These are phyloP conservation scores for Cheilinus undulatus DNA, from an alignment of 2,113 vertebrate genomes.

Conservation along the genomic window DNA sequence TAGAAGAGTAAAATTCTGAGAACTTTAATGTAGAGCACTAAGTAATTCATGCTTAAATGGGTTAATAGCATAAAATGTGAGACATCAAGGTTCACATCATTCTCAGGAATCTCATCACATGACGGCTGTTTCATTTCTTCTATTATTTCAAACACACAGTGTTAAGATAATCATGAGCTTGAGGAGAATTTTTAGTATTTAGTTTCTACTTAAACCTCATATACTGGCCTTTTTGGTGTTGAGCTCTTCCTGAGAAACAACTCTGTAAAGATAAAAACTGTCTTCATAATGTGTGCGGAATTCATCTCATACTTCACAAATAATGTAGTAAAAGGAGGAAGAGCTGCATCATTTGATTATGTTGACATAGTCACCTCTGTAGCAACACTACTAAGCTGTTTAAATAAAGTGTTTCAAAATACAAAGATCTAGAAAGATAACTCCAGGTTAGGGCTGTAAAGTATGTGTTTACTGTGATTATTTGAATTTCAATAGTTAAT, in stretches of 20 bases:
- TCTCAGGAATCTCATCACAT: slow-evolving; percentile 1
- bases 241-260: background rate
- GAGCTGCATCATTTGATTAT: too few relatives aligned
- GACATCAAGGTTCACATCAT: background rate
- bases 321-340: too few relatives aligned
- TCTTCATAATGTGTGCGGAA: background rate
- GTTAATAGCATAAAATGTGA: background rate
- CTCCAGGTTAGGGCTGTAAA: too few relatives aligned
- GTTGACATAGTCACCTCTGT: too few relatives aligned
- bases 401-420: too few relatives aligned
- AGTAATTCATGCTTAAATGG: background rate
- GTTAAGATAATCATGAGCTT: slow-evolving; percentile 11
- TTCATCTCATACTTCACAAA: too few relatives aligned
- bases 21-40: too few relatives aligned
- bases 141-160: background rate
- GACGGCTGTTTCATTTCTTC: background rate
- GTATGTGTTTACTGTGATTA: too few relatives aligned
- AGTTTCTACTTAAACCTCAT: background rate
- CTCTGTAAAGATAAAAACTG: background rate
- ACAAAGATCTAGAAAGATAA: too few relatives aligned
- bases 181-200: background rate
- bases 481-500: too few relatives aligned
- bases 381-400: too few relatives aligned
- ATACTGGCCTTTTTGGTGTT: background rate
- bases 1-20: background rate